Conservation (phyloP, 2,113 vertebrate species). For the Hippolais icterina region DNA sequence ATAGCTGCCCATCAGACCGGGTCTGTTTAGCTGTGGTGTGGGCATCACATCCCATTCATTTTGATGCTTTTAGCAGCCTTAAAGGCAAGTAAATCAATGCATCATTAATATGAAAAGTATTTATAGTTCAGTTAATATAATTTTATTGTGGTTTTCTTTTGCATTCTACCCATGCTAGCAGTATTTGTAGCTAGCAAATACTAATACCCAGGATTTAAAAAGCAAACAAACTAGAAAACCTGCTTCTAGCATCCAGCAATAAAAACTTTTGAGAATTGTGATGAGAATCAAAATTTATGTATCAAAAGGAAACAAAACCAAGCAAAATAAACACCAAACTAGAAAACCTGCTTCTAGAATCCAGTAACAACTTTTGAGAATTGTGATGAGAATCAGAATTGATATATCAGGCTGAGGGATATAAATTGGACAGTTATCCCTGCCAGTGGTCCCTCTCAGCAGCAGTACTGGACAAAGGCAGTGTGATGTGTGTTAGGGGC, state of each 20-base stretch:
- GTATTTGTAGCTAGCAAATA: neutral
- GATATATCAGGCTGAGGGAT: neutral
- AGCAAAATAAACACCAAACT: too few relatives aligned
- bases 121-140: neutral
- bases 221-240: neutral
- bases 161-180: neutral
- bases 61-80: neutral
- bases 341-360: too few relatives aligned
- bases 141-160: neutral
- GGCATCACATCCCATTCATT: neutral
- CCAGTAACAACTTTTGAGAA: too few relatives aligned
- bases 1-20: neutral
- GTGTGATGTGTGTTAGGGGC: rapidly evolving
- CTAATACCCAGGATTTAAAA: neutral
- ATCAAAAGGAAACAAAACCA: too few relatives aligned
- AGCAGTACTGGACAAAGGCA: rapidly evolving
- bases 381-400: neutral
- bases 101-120: neutral
- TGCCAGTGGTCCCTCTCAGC: rapidly evolving
- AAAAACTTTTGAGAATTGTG: neutral
- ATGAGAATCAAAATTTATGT: neutral
- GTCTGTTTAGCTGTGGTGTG: neutral
- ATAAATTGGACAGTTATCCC: rapidly evolving
- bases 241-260: neutral
- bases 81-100: neutral